A percentile compares a stretch with the other conserved stretches of the same genome.
phyloP scores from a whole-genome alignment of 2,113 vertebrate genomes.

The Eretmochelys imbricata region DNA sequence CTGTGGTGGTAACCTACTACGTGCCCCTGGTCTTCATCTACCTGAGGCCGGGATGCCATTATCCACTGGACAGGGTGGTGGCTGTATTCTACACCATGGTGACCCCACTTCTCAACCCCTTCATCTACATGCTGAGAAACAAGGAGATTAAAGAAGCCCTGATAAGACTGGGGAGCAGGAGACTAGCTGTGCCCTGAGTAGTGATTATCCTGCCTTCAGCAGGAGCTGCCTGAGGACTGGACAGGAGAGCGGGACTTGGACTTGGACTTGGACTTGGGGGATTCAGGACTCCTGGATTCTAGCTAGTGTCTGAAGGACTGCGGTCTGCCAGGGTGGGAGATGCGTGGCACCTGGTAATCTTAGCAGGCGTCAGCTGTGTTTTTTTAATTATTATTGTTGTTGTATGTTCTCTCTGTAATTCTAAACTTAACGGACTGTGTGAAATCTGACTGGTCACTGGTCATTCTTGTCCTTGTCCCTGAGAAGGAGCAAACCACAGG shows the following conservation, averaged over 20 bases:
- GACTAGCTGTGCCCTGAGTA: not conserved
- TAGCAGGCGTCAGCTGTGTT: too few relatives aligned
- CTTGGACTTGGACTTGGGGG: not conserved
- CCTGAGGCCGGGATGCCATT: slow-evolving; percentile 26
- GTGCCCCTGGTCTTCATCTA: slow-evolving; percentile 61
- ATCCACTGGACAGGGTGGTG: slow-evolving; percentile 31
- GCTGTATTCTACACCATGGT: slow-evolving; percentile 61
- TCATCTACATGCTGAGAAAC: slow-evolving; percentile 64
- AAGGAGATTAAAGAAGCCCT: slow-evolving; percentile 62
- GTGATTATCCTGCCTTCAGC: not conserved
- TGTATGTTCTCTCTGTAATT: too few relatives aligned
- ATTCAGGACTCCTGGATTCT: not conserved
- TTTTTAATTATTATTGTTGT: too few relatives aligned
- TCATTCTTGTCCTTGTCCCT: too few relatives aligned
- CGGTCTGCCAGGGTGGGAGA: too few relatives aligned
- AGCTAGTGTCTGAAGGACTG: too few relatives aligned
- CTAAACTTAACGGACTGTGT: too few relatives aligned
- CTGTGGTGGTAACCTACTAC: slow-evolving; percentile 48
- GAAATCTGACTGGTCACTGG: too few relatives aligned
- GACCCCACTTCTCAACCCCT: slow-evolving; percentile 58
- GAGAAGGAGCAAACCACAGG: too few relatives aligned
- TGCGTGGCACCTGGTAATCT: too few relatives aligned
- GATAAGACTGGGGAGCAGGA: not conserved
- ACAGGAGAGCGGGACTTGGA: not conserved
- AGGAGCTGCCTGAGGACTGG: not conserved